These are phyloP conservation scores for Baccha elongata DNA, from an alignment of 2,888 invertebrate genomes.

Conservation along the genomic window DNA sequence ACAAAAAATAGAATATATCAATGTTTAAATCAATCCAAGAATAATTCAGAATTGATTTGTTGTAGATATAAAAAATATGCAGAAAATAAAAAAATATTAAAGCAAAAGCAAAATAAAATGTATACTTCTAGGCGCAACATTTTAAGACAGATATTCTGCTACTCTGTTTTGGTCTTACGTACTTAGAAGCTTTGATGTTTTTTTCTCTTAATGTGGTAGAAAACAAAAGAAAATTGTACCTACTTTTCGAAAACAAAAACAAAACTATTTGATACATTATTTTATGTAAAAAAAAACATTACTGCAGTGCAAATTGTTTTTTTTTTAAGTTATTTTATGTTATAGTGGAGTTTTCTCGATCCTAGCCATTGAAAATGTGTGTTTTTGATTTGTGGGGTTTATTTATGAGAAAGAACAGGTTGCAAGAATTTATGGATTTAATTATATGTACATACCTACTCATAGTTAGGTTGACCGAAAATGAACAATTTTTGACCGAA, in stretches of 20 bases:
- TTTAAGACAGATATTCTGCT: constrained; percentile 3
- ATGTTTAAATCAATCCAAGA: constrained; percentile 51
- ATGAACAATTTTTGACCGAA: no score
- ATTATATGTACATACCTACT: no score
- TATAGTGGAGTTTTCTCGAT: constrained; percentile 48
- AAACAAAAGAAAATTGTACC: background rate
- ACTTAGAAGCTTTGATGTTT: constrained; percentile 53
- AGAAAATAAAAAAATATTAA: constrained; percentile 28
- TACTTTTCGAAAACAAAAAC: constrained; percentile 37
- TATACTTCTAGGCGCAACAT: background rate
- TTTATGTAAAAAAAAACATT: constrained; percentile 51
- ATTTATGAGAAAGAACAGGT: background rate
- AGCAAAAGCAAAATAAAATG: constrained; percentile 16
- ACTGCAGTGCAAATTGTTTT: constrained; percentile 73
- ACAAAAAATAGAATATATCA: constrained; percentile 40
- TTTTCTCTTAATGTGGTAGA: constrained; percentile 5
- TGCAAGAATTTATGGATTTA: constrained; percentile 37
- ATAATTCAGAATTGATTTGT: constrained; percentile 42
- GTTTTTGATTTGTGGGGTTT: background rate
- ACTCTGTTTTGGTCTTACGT: constrained; percentile 49
- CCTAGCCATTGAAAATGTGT: constrained; percentile 41
- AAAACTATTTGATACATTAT: constrained; percentile 55
- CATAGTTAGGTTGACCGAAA: no score
- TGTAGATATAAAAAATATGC: constrained; percentile 17
- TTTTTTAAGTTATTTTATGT: constrained; percentile 22